Base-by-base conservation (phyloP, 2,113 vertebrate species). In the Crotalus tigris region DNA sequence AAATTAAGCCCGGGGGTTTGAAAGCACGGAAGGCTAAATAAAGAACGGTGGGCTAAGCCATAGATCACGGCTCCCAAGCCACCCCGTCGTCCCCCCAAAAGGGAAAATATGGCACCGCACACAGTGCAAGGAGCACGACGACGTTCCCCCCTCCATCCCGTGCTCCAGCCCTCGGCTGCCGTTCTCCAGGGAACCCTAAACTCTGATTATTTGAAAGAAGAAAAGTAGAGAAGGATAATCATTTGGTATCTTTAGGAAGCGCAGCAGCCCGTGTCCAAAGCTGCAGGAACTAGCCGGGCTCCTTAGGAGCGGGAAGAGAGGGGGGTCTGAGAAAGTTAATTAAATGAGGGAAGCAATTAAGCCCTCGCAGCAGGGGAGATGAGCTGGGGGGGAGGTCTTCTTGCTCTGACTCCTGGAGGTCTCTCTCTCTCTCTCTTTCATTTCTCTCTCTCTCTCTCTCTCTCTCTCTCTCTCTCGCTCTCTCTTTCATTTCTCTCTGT, bases 141-240 rank as follows among this genome's bases (percentile, higher is more conserved):
- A 44, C 3, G 2, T 24, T 39, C 6, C 23, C 1, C 10, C 8
- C 88, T 1, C 0, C 9, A 75, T 93, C 29, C 23, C 46, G 51
- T 69, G 81, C 33, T n/a, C 51, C 57, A 91, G 46, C n/a, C 44
- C 61, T 90, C 85, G 85, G 92, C 85, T 69, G 91, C 95, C 57
- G 90, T 95, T 95, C 95, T 92, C 93, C 92, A 91, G 91, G 92
- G 94, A 95, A 96, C 95, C 85, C 92, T 96, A 94, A 96, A 95
- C 90, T 93, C 55, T 95, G 95, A 94, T 96, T 96, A 91, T 88
- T 95, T 93, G 95, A 96, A 69, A 95, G 92, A 90, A 93, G 94
- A 10, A 26, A 54, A 89, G 94, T 91, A 95, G 46, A 23, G 54
- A 8, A 88, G 15, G 13, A n/a, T 95, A 95, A 94, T 95, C 94